Conservation (phyloP, 2,888 invertebrate species). For the Aleiodes testaceus region DNA sequence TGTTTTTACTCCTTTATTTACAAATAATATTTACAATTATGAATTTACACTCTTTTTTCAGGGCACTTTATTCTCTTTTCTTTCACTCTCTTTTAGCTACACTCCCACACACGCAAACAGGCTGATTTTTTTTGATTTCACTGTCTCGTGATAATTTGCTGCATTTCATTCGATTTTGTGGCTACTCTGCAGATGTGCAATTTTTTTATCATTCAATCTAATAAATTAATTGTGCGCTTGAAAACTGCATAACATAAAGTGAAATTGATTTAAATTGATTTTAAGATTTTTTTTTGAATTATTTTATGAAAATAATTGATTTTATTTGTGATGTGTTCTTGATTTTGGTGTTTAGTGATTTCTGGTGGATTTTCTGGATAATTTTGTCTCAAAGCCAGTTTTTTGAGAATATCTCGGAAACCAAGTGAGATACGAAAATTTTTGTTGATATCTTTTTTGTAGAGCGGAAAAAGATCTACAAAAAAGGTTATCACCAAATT, state of each 20-base stretch:
- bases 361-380: conserved; percentile 17
- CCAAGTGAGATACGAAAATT: too few species aligned
- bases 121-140: conserved; percentile 38
- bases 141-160: conserved; percentile 20
- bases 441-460: too few species aligned
- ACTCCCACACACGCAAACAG: conserved; percentile 59
- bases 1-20: background rate
- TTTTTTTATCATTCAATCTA: conserved; percentile 13
- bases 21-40: conserved; percentile 8
- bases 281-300: background rate
- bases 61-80: background rate
- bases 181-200: conserved; percentile 43
- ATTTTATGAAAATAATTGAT: too few species aligned
- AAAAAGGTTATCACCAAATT: too few species aligned
- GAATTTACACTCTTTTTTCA: background rate
- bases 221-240: conserved; percentile 9
- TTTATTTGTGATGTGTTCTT: background rate
- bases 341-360: conserved; percentile 2
- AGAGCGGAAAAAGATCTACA: too few species aligned
- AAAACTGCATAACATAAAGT: conserved; percentile 2
- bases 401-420: too few species aligned
- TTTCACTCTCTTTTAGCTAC: conserved; percentile 38
- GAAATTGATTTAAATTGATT: background rate
- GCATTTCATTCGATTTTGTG: conserved; percentile 43
- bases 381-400: too few species aligned